Evolutionary conservation across 2,797 vertebrate genomes (phyloP), one percentile per base, ranked within the genome.

Genomic region (Arnoldichthys spilopterus): DNA sequence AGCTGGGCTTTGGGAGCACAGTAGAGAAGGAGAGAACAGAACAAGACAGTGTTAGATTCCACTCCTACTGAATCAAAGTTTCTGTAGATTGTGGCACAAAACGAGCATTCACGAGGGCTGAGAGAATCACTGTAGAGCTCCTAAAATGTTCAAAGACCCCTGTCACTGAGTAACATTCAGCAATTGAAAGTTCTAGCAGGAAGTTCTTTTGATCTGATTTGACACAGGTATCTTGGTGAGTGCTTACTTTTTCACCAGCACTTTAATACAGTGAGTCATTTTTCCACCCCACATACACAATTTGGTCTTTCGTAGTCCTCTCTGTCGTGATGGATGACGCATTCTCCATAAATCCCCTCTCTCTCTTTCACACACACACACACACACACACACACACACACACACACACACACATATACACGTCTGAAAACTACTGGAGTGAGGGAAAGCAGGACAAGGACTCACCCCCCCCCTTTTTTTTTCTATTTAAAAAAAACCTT

Each of bases 1-100:
- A 86, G 86, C 87, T 86, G 83, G 83, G 88, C 86, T 85, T 89
- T 85, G 87, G 90, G 85, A 90, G 85, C 87, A 84, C 84, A 79
- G 72, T 79, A 80, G 81, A 89, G 90, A 78, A 80, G 84, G 86
- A 85, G 84, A 70, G 37, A 61, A 40, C 2, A 45, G 76, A 28
- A 78, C 63, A 82, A 61, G 56, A 51, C 24, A 4, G 37, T 58
- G 28, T 64, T 56, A 70, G 12, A 59, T 72, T 71, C 61, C 24
- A n/a, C 30, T 76, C 49, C 43, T 43, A 22, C 34, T 75, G 66
- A 75, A 70, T 82, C 72, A 73, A 64, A 78, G 79, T 83, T 85
- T 87, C 72, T 67, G 45, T 74, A 80, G 30, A 80, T 45, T 49
- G 28, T 28, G 30, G 71, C 51, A 62, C 53, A 7, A 53, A 34